Conservation (phyloP, 2,113 vertebrate species). For the Myotis brandtii region DNA sequence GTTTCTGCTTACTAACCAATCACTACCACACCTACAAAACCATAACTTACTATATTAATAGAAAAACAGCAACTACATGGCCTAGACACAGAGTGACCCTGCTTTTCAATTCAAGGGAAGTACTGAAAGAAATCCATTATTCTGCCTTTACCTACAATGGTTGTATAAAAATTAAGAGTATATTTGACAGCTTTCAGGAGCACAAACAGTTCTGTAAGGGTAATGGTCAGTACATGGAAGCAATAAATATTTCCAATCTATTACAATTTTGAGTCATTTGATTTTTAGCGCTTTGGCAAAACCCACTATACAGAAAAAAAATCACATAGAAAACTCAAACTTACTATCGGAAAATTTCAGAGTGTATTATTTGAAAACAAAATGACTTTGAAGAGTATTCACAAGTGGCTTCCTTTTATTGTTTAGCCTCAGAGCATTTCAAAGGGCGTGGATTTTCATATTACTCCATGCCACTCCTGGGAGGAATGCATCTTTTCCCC, state of each 20-base stretch:
- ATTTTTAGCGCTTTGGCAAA: constrained; percentile 53
- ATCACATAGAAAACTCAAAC: not conserved
- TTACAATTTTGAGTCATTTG: constrained; percentile 20
- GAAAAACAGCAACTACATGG: not conserved
- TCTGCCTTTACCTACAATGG: not conserved
- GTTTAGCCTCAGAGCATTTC: not conserved
- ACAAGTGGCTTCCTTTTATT: not conserved
- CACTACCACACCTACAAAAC: not conserved
- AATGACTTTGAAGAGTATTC: not conserved
- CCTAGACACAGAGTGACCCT: not conserved
- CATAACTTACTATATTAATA: not conserved
- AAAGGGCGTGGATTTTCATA: not conserved
- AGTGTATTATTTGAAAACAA: not conserved
- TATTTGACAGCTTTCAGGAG: not conserved
- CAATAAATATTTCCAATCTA: not conserved
- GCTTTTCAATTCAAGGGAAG: not conserved
- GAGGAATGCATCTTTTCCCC: not conserved
- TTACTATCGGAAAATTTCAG: not conserved
- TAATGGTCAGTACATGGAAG: not conserved
- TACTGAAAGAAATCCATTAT: constrained; percentile 35
- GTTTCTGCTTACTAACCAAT: constrained; percentile 5
- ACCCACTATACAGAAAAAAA: not conserved
- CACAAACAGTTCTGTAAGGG: not conserved
- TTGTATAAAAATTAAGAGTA: not conserved
- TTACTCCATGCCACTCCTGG: not conserved